Conservation (phyloP, 2,888 invertebrate species). For the Synergus gifuensis region DNA sequence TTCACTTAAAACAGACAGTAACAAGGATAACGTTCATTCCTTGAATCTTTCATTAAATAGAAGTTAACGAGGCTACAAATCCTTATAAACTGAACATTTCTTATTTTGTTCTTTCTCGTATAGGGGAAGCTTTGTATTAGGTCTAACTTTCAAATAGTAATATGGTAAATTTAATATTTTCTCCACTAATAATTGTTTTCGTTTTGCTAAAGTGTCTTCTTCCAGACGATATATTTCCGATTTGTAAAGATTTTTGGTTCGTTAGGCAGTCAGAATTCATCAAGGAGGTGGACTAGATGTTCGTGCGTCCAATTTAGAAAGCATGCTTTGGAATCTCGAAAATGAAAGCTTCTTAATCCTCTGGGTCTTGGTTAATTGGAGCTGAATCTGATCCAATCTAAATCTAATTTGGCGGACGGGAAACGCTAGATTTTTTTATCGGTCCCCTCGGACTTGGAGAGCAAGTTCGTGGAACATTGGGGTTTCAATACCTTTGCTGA, state of each 20-base stretch:
- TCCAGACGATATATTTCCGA: neutral
- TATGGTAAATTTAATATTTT: too few species aligned
- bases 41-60: constrained; percentile 58
- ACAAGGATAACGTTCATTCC: constrained; percentile 66
- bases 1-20: constrained; percentile 29
- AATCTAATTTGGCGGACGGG: constrained; percentile 64
- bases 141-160: too few species aligned
- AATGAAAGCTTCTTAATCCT: constrained; percentile 53
- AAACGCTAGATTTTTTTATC: constrained; percentile 40
- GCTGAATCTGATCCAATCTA: constrained; percentile 71
- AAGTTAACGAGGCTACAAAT: constrained; percentile 44
- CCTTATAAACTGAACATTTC: neutral
- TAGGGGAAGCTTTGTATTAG: neutral
- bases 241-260: constrained; percentile 30
- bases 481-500: constrained; percentile 3
- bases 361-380: constrained; percentile 62
- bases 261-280: constrained; percentile 15
- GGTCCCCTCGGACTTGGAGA: constrained; percentile 23
- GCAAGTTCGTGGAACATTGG: constrained; percentile 38
- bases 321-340: constrained; percentile 39
- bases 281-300: constrained; percentile 52
- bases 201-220: neutral
- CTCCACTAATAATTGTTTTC: neutral
- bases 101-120: neutral
- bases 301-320: constrained; percentile 16